Evolutionary conservation across 2,113 vertebrate species (phyloP).

Genomic region (Petrocephalus microphthalmus): DNA sequence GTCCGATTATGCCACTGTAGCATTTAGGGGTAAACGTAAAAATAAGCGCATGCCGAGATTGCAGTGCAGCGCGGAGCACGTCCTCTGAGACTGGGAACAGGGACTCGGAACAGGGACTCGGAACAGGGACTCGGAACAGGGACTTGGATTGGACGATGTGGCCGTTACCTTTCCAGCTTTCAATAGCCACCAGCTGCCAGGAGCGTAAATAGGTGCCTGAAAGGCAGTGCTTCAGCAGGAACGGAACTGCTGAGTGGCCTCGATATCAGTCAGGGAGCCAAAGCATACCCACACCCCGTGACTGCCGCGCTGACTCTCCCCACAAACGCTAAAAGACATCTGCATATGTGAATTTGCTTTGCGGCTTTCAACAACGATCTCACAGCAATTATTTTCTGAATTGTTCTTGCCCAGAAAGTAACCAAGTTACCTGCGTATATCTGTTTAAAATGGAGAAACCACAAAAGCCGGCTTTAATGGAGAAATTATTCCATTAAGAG

Average conservation of each 20-base stretch:
- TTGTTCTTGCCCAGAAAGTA: not conserved
- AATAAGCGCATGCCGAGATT: not conserved
- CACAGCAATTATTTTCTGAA: not conserved
- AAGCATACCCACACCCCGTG: not conserved
- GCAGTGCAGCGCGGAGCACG: not conserved
- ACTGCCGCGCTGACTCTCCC: not conserved
- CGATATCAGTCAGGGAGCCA: slow-evolving; percentile 6
- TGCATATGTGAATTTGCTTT: not conserved
- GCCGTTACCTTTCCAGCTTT: slow-evolving; percentile 15
- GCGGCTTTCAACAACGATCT: too few relatives aligned
- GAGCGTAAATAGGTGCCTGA: slow-evolving; percentile 22
- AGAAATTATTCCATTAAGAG: not conserved
- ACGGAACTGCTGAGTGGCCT: slow-evolving; percentile 15
- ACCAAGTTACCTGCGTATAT: not conserved
- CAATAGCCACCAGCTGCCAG: slow-evolving; percentile 20
- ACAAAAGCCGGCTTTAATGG: not conserved
- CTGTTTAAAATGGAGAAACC: not conserved
- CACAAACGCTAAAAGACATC: not conserved
- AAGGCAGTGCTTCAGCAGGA: slow-evolving; percentile 7
- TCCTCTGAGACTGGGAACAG: not conserved
- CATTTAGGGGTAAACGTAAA: not conserved
- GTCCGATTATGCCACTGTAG: not conserved
- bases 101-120: not conserved
- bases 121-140: not conserved
- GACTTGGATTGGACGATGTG: not conserved